Conservation (phyloP, 2,888 invertebrate species). For the Eulithis prunata region DNA sequence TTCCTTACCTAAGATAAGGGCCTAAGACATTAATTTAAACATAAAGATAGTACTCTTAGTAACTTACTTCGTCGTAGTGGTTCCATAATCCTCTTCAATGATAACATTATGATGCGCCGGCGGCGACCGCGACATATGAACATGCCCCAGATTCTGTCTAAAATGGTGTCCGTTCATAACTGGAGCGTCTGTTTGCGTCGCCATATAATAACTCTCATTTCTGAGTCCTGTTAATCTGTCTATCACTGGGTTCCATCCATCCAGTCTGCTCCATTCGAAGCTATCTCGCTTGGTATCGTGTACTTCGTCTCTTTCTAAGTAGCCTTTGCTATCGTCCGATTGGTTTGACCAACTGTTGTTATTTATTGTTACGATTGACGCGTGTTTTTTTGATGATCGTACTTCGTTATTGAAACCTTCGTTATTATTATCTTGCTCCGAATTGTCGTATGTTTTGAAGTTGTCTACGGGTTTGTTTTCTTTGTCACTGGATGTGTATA, state of each 20-base stretch:
- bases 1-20: too few relatives aligned
- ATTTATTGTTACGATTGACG: conserved; percentile 79
- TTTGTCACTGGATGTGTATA: conserved; percentile 73
- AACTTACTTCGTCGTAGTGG: conserved; percentile 63
- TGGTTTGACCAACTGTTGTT: conserved; percentile 82
- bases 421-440: conserved; percentile 44
- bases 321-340: conserved; percentile 80
- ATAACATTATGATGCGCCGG: conserved; percentile 85
- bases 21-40: too few relatives aligned
- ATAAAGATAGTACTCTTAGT: too few relatives aligned
- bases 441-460: conserved; percentile 49
- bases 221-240: conserved; percentile 92
- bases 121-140: conserved; percentile 75
- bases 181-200: conserved; percentile 87
- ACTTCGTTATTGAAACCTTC: conserved; percentile 56
- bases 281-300: conserved; percentile 80
- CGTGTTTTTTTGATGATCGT: conserved; percentile 71
- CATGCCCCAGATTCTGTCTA: conserved; percentile 69
- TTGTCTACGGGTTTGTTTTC: conserved; percentile 66
- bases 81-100: conserved; percentile 86
- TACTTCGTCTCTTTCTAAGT: conserved; percentile 77
- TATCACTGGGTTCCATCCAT: conserved; percentile 94
- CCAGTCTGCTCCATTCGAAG: conserved; percentile 85
- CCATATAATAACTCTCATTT: conserved; percentile 97
- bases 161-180: conserved; percentile 76